Percentiles rank a stretch among this genome's conserved stretches.
Evolutionary conservation across 2,888 invertebrate genomes (phyloP).

Genomic region (Trachelus tabidus): DNA sequence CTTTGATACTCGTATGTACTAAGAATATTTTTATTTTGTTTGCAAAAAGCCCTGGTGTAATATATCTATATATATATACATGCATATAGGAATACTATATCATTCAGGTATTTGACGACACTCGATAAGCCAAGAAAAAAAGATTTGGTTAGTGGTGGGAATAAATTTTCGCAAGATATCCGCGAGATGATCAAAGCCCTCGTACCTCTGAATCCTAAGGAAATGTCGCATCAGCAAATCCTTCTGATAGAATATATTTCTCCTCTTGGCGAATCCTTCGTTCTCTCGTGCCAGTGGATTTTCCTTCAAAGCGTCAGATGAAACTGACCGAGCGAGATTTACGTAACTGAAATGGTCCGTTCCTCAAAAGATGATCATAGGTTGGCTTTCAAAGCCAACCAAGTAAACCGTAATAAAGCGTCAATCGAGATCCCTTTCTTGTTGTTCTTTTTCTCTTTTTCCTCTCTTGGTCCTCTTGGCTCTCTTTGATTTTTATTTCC

Average conservation of each 20-base stretch:
- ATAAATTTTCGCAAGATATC: slow-evolving; percentile 1
- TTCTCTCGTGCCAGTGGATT: slow-evolving; percentile 5
- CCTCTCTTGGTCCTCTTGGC: background rate
- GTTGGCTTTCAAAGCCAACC: too few relatives aligned
- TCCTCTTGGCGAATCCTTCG: background rate
- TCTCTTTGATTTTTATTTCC: background rate
- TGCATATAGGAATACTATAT: too few relatives aligned
- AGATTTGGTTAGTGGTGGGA: slow-evolving; percentile 1
- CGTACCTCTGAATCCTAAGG: background rate
- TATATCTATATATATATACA: too few relatives aligned
- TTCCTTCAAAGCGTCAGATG: slow-evolving; percentile 16
- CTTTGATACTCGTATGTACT: too few relatives aligned
- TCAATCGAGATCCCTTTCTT: background rate
- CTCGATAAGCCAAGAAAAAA: background rate
- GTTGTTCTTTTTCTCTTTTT: background rate
- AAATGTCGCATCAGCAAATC: slow-evolving; percentile 17
- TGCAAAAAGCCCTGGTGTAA: background rate
- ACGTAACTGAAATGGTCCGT: slow-evolving; percentile 3
- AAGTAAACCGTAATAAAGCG: too few relatives aligned
- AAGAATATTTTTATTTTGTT: background rate
- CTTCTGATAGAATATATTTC: slow-evolving; percentile 1
- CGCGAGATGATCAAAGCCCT: slow-evolving; percentile 10
- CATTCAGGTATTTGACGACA: too few relatives aligned
- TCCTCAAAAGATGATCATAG: too few relatives aligned
- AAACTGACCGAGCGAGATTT: slow-evolving; percentile 23